These are phyloP conservation scores for Eupithecia centaureata DNA, from an alignment of 2,888 invertebrate genomes.

Conservation along the genomic window DNA sequence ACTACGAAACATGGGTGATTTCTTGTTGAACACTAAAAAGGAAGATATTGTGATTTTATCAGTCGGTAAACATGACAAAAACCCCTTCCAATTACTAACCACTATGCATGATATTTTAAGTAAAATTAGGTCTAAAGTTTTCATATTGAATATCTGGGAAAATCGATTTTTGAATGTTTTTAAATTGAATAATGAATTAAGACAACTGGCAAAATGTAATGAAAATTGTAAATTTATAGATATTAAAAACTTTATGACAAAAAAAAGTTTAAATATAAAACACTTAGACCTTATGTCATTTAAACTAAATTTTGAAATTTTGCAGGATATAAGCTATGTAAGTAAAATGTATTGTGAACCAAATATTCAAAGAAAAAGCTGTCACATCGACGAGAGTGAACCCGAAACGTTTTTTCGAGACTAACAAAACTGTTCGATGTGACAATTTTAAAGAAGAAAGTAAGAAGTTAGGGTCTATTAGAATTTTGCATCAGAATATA, in stretches of 20 bases:
- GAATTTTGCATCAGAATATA: background rate
- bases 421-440: background rate
- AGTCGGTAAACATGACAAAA: too few species aligned
- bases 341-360: too few species aligned
- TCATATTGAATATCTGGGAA: background rate
- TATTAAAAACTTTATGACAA: background rate
- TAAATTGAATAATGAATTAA: too few species aligned
- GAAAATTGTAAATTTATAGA: too few species aligned
- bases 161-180: background rate
- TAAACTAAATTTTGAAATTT: background rate
- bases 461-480: background rate
- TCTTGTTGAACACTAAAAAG: background rate
- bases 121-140: background rate
- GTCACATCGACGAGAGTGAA: background rate
- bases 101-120: too few species aligned
- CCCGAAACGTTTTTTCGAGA: background rate
- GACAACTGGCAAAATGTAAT: too few species aligned
- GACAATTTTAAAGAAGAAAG: too few species aligned
- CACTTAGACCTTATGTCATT: background rate
- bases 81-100: too few species aligned
- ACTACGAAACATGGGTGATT: background rate
- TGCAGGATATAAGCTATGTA: too few species aligned
- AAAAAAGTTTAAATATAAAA: background rate
- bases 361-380: too few species aligned
- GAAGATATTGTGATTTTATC: too few species aligned